A percentile compares a stretch with the other conserved stretches of the same genome.
phyloP scores from a whole-genome alignment of 2,888 invertebrate species.

The Pseudeuparius sepicola region DNA sequence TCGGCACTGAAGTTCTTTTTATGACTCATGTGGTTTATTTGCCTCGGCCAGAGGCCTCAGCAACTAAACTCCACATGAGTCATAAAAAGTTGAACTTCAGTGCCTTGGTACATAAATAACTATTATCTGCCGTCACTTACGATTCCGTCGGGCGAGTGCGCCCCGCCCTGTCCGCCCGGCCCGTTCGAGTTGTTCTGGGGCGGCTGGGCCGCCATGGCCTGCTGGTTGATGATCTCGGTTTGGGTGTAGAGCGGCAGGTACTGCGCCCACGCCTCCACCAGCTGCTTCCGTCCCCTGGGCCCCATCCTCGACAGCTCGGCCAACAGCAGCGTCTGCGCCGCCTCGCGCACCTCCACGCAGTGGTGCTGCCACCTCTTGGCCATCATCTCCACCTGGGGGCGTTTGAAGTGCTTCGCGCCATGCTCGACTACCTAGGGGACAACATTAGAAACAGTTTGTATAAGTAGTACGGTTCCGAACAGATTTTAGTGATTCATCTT shows the following conservation, averaged over 20 bases:
- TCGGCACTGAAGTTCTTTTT: too few species aligned
- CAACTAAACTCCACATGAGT: too few species aligned
- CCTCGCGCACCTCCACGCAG: slow-evolving; percentile 94
- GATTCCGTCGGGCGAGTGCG: neutral
- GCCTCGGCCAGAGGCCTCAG: too few species aligned
- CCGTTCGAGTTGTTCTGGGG: slow-evolving; percentile 40
- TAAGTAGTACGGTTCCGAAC: too few species aligned
- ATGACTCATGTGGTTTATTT: too few species aligned
- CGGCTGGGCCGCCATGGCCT: slow-evolving; percentile 42
- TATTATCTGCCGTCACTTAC: slow-evolving; percentile 2
- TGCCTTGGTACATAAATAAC: too few species aligned
- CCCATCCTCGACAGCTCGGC: slow-evolving; percentile 80
- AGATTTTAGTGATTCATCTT: too few species aligned
- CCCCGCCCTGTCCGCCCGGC: slow-evolving; percentile 21
- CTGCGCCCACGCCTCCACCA: slow-evolving; percentile 95
- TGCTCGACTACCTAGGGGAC: slow-evolving; percentile 37
- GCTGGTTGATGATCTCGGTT: slow-evolving; percentile 67
- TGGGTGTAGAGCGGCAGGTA: slow-evolving; percentile 83
- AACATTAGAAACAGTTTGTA: too few species aligned
- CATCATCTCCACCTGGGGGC: slow-evolving; percentile 96
- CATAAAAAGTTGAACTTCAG: too few species aligned
- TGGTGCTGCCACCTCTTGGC: slow-evolving; percentile 98
- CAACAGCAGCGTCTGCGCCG: slow-evolving; percentile 88
- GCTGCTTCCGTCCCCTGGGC: slow-evolving; percentile 78
- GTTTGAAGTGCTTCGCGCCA: slow-evolving; percentile 72